Conservation (phyloP, 1,140 invertebrate genomes). For the Scaptodrosophila lebanonensis region DNA sequence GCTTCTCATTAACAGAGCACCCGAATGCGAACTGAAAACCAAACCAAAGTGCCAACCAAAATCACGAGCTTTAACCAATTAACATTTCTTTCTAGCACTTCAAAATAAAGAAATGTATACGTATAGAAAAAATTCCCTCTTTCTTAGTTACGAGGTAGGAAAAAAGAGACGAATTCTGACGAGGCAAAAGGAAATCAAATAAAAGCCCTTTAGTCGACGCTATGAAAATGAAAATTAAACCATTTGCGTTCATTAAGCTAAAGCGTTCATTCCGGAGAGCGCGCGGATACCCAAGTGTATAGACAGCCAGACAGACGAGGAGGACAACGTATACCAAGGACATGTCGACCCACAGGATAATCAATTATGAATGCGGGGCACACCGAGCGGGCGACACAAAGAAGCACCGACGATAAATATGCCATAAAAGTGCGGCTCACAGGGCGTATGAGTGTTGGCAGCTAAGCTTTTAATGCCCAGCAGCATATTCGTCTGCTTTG, state of each 20-base stretch:
- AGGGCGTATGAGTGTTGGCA: background rate
- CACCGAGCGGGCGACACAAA: conserved; percentile 8
- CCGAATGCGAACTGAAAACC: background rate
- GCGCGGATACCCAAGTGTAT: no score
- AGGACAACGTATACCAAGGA: conserved; percentile 17
- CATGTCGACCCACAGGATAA: conserved; percentile 53
- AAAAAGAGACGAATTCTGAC: background rate
- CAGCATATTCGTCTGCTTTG: background rate
- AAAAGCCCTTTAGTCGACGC: conserved; percentile 14
- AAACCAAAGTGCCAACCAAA: conserved; percentile 9
- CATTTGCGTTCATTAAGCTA: conserved; percentile 44
- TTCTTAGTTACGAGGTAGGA: no score
- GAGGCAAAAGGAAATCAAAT: conserved; percentile 7
- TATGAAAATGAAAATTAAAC: conserved; percentile 48
- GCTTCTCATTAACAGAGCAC: no score
- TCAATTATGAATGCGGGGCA: conserved; percentile 57
- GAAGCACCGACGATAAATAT: background rate
- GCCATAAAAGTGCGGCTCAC: background rate
- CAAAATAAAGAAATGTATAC: conserved; percentile 1
- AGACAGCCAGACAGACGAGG: background rate
- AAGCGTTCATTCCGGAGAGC: conserved; percentile 27
- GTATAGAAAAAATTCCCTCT: background rate
- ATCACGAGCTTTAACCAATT: conserved; percentile 33
- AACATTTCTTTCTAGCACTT: conserved; percentile 23
- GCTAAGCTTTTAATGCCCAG: conserved; percentile 24